Conservation (phyloP, 2,113 vertebrate genomes). For the Esox niger region DNA sequence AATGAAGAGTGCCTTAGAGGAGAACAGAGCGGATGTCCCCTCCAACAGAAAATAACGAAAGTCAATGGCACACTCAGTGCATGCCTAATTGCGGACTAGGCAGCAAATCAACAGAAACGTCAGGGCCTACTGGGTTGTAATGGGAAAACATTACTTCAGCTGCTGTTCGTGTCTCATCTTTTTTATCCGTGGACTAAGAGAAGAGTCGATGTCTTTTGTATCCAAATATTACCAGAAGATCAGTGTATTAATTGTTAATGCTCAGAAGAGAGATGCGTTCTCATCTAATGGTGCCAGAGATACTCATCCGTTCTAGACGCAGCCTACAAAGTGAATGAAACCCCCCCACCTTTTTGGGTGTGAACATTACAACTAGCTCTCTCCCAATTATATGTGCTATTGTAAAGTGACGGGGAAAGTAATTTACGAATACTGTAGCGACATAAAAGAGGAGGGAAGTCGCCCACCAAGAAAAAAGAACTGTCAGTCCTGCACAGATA, state of each 20-base stretch:
- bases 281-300: slow-evolving; percentile 60
- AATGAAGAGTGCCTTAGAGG: slow-evolving; percentile 31
- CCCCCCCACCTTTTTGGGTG: slow-evolving; percentile 61
- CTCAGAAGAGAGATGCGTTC: slow-evolving; percentile 60
- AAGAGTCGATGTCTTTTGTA: slow-evolving; percentile 32
- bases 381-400: slow-evolving; percentile 65
- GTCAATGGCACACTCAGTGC: slow-evolving; percentile 54
- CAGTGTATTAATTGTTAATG: slow-evolving; percentile 21
- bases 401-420: slow-evolving; percentile 64
- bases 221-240: slow-evolving; percentile 59
- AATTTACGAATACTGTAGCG: slow-evolving; percentile 67
- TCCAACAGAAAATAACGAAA: slow-evolving; percentile 62
- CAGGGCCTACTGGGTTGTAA: slow-evolving; percentile 39
- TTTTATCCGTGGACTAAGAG: slow-evolving; percentile 55
- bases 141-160: slow-evolving; percentile 10
- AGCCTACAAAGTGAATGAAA: slow-evolving; percentile 36
- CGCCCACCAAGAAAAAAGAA: slow-evolving; percentile 61
- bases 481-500: slow-evolving; percentile 58
- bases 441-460: slow-evolving; percentile 68
- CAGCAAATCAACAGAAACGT: slow-evolving; percentile 61
- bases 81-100: slow-evolving; percentile 68
- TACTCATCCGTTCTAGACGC: slow-evolving; percentile 18
- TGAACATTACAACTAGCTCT: slow-evolving; percentile 65
- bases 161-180: slow-evolving; percentile 21
- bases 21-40: slow-evolving; percentile 56